Conservation (phyloP, 2,113 vertebrate genomes). For the Rhodinocichla rosea region DNA sequence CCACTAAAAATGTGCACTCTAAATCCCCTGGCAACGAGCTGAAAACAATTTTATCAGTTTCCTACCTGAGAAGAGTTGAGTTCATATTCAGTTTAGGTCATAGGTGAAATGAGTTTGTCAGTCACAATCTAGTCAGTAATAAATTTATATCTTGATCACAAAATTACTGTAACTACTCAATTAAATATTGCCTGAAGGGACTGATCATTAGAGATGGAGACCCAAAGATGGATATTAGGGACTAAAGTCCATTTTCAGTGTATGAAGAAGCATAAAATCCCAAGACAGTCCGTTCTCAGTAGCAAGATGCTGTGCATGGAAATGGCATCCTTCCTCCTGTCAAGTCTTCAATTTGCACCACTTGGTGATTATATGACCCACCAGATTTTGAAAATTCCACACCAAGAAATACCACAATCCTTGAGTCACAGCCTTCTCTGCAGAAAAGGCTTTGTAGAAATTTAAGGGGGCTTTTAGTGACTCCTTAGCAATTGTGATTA, state of each 20-base stretch:
- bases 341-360: neutral
- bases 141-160: conserved; percentile 44
- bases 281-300: neutral
- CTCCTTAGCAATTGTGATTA: fast-evolving
- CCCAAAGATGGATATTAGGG: neutral
- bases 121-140: conserved; percentile 18
- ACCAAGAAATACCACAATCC: neutral
- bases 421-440: neutral
- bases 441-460: neutral
- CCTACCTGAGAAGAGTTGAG: neutral
- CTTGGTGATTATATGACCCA: neutral
- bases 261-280: neutral
- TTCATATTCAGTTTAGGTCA: conserved; percentile 28
- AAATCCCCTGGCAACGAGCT: neutral
- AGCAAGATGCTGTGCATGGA: neutral
- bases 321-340: neutral
- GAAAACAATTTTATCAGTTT: neutral
- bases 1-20: neutral
- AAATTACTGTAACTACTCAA: conserved; percentile 26
- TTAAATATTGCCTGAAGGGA: conserved; percentile 33
- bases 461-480: neutral
- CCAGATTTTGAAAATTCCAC: neutral
- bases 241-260: neutral
- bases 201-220: neutral
- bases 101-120: conserved; percentile 42